Base-by-base conservation (phyloP, 2,113 vertebrate genomes). In the Dunckerocampus dactyliophorus region DNA sequence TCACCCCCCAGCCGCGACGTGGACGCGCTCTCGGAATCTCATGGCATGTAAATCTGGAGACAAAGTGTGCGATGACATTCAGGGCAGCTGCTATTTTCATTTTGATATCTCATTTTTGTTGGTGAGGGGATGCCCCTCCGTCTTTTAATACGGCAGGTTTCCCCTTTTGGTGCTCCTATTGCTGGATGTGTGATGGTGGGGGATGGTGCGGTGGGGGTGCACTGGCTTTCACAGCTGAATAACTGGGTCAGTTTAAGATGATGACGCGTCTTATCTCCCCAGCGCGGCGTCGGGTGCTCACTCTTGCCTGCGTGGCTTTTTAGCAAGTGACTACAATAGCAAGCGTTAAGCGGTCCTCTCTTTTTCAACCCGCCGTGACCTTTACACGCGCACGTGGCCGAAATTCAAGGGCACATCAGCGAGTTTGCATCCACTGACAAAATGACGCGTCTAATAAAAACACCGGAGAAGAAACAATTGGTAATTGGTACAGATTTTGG, bases 201-300 rank as follows among this genome's bases (percentile, higher is more conserved):
- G 42, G 39, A 49, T 11, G 52, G 49, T 53, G 47, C 21, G 16
- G 61, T 8, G 54, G 11, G 67, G 78, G 49, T 31, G 47, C 50
- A 68, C 60, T 6, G 22, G 67, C 60, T 68, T 79, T 83, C 74
- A 80, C 80, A 83, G 81, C 63, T 77, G 80, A 85, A 80, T 85
- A 89, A 89, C 82, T 87, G 81, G 87, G 85, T 86, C 85, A 85
- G 50, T 79, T 80, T 68, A 77, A 82, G 74, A 82, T 83, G 76
- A 84, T 63, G 73, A 70, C 54, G 47, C 72, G 76, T 77, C 60
- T 76, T 73, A 81, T 81, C 82, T 72, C 75, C 66, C 80, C 81
- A 53, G 67, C 66, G 82, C 66, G 62, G 79, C 47, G 17, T 47
- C 59, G 67, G 62, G 11, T 53, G 50, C 69, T 85, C 65, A 59